Evolutionary conservation across 2,888 invertebrate species (phyloP).

Genomic region (Pristionchus maxplancki): DNA sequence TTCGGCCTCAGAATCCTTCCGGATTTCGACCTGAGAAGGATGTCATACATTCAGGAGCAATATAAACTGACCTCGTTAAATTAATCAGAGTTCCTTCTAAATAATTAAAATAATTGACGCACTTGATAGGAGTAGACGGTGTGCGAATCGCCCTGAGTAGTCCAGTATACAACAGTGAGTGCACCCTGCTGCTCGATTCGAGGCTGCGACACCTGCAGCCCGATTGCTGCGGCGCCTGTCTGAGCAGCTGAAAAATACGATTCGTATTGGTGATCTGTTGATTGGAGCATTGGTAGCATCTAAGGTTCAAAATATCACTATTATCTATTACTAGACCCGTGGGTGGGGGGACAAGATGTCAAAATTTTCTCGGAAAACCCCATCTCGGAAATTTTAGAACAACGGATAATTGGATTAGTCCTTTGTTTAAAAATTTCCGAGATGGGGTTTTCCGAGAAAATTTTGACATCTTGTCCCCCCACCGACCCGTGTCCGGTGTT

Average conservation of each 20-base stretch:
- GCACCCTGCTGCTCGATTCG: slow-evolving; percentile 69
- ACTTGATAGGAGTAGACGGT: slow-evolving; percentile 71
- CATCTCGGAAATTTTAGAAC: too few species aligned
- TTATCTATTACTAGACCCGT: too few species aligned
- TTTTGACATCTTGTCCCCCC: too few species aligned
- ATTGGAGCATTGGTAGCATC: too few species aligned
- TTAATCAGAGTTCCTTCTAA: background rate
- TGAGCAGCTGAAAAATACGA: slow-evolving; percentile 13
- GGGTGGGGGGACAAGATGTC: too few species aligned
- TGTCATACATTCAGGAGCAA: background rate
- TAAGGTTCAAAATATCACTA: too few species aligned
- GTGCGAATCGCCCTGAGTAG: slow-evolving; percentile 67
- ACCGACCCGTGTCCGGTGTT: too few species aligned
- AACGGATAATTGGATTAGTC: too few species aligned
- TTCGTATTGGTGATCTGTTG: background rate
- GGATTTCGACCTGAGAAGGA: slow-evolving; percentile 62
- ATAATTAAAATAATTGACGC: background rate
- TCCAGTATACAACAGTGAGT: slow-evolving; percentile 68
- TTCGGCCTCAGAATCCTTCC: slow-evolving; percentile 61
- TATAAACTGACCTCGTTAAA: background rate
- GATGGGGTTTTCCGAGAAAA: too few species aligned
- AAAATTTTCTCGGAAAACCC: too few species aligned
- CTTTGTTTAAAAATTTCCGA: too few species aligned
- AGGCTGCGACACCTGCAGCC: slow-evolving; percentile 63
- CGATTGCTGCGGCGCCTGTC: background rate